Evolutionary conservation across 2,888 invertebrate species (phyloP), one percentile per base, ranked within the genome.

Genomic region (Drosophila eohydei): DNA sequence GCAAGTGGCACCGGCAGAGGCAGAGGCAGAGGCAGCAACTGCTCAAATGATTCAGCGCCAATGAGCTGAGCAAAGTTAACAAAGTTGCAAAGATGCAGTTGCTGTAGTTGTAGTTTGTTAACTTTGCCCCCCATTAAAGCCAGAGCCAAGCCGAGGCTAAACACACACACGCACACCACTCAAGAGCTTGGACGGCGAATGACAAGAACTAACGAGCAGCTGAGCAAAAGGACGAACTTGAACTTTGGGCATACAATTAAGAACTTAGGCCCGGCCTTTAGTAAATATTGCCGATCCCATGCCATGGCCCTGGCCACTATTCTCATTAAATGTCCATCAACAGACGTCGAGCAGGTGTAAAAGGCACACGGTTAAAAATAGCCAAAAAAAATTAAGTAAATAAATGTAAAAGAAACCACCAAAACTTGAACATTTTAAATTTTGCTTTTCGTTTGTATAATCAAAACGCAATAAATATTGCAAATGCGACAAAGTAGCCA

Each of bases 401-500:
- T 9, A 4, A 1, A 30, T 9, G 6, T 7, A 12, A 3, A 5
- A 21, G 2, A 4, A 11, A 16, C 5, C 40, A 7, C n/a, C 5
- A 2, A 34, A 64, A 36, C 41, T 28, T 66, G 30, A 54, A 28
- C 32, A 16, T 41, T 51, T 63, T 38, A 61, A 41, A 28, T 44
- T 48, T 40, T 30, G 46, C 40, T 38, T 52, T n/a, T 36, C 38
- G 44, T 32, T 51, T 46, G 63, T 83, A 71, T 84, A 84, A 84
- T 84, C 85, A 84, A 84, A 84, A 84, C 74, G 88, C 80, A 84
- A 84, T 84, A 84, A 84, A 84, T 84, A 89, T 89, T 88, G 77
- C 78, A 88, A 87, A 83, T 89, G 85, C 81, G 81, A 76, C 72
- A 73, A 76, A 74, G 76, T 71, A 83, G 73, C 69, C 81, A 71